phyloP scores from a whole-genome alignment of 2,113 vertebrate genomes.

The Hydrochoerus hydrochaeris region DNA sequence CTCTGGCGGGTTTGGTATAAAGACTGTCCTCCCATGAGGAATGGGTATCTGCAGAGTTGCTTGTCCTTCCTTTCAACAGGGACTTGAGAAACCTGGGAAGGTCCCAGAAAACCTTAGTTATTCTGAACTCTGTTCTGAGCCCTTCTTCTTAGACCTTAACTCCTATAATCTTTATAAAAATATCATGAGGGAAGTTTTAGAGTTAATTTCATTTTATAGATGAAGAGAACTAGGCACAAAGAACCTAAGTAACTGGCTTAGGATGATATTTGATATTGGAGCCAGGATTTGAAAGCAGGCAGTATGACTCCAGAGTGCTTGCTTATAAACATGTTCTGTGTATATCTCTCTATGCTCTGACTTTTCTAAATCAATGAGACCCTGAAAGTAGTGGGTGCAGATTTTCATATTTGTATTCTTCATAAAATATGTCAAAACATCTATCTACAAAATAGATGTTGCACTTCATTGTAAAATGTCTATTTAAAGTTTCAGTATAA shows the following conservation, averaged over 20 bases:
- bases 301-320: background rate
- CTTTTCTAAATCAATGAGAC: background rate
- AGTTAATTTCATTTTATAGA: background rate
- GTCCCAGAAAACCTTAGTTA: background rate
- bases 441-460: background rate
- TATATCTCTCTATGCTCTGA: background rate
- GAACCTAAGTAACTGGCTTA: background rate
- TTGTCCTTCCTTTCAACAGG: slow-evolving; percentile 30
- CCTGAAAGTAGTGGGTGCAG: background rate
- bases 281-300: background rate
- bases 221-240: background rate
- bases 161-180: background rate
- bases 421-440: background rate
- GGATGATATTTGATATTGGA: background rate
- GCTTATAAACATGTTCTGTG: no score
- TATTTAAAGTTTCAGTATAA: background rate
- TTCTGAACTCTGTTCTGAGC: background rate
- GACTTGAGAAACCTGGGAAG: slow-evolving; percentile 1
- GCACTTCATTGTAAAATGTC: slow-evolving; percentile 28
- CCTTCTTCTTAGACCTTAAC: background rate
- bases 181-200: background rate
- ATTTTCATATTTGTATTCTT: background rate
- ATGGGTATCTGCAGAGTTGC: background rate
- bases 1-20: background rate
- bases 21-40: background rate